Base-by-base conservation (phyloP, 1,140 invertebrate species). In the Dendrolimus punctatus region DNA sequence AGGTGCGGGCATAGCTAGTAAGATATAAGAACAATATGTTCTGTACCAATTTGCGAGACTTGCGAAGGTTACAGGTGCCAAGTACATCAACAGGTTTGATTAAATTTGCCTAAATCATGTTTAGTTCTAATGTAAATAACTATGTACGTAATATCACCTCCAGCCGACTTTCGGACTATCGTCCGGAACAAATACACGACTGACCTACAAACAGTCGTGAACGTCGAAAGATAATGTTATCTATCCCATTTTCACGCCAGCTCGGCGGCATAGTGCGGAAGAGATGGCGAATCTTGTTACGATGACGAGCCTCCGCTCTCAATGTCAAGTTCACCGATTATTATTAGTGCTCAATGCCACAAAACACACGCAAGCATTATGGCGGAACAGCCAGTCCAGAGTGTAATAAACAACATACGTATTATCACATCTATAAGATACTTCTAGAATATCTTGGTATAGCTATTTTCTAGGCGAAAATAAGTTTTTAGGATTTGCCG, bases 271-370 rank as follows among this genome's bases (percentile, higher is more conserved):
- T 41, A 37, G 78, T 69, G 73, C 63, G 73, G 65, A 60, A 75
- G 77, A 77, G 80, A 80, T 58, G 60, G 71, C 64, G 57, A 62
- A 66, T 68, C 70, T 77, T 66, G 75, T 72, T 74, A 68, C 71
- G 76, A 80, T 82, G 82, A 85, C 79, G 82, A 85, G 80, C 79
- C 79, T 80, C 76, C 78, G 71, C 66, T 78, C 75, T 84, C 83
- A 84, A 84, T 86, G 80, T 86, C 80, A 86, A 84, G 83, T 86
- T 86, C 80, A 86, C 73, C 79, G 81, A 86, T 84, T 85, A 84
- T 84, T 86, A 84, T 86, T 86, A 84, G 83, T 81, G 76, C 69
- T 85, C 83, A 86, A 84, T 86, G 83, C 80, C 83, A 83, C 71
- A 66, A 71, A 76, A 80, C 70, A 82, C 73, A 80, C 72, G 73